Conservation (phyloP, 2,113 vertebrate species). For the Irena cyanogastra region DNA sequence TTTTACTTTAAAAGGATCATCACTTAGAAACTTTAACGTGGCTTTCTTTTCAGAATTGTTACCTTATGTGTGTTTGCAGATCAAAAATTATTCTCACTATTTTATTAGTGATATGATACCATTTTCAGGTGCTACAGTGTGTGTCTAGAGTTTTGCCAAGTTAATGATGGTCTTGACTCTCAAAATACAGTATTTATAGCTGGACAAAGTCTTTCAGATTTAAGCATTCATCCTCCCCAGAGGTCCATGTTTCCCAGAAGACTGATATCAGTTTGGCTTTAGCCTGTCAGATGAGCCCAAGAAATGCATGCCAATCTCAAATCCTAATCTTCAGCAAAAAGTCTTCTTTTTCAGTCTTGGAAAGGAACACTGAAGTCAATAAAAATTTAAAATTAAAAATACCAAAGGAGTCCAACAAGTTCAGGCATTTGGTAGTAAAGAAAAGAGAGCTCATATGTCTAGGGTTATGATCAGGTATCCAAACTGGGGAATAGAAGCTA, state of each 20-base stretch:
- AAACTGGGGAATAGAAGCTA: not conserved
- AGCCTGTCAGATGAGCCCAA: not conserved
- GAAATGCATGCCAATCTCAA: not conserved
- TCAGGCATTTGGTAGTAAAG: not conserved
- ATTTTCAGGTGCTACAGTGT: not conserved
- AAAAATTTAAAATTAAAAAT: conserved; percentile 13
- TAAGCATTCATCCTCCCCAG: not conserved
- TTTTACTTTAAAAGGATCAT: not conserved
- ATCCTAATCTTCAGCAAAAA: not conserved
- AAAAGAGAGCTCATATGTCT: not conserved
- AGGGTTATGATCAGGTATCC: not conserved
- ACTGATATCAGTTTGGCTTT: not conserved
- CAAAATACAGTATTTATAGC: not conserved
- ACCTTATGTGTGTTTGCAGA: not conserved
- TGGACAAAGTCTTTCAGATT: not conserved
- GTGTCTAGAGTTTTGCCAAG: not conserved
- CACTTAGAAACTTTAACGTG: not conserved
- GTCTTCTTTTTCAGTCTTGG: not conserved
- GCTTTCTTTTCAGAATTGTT: not conserved
- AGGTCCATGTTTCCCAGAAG: not conserved
- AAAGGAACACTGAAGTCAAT: not conserved
- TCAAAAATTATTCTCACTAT: not conserved
- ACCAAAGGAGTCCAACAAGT: not conserved
- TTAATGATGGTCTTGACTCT: not conserved
- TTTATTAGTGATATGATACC: not conserved